Evolutionary conservation across 2,113 vertebrate genomes (phyloP).

Genomic region (Erinaceus europaeus): DNA sequence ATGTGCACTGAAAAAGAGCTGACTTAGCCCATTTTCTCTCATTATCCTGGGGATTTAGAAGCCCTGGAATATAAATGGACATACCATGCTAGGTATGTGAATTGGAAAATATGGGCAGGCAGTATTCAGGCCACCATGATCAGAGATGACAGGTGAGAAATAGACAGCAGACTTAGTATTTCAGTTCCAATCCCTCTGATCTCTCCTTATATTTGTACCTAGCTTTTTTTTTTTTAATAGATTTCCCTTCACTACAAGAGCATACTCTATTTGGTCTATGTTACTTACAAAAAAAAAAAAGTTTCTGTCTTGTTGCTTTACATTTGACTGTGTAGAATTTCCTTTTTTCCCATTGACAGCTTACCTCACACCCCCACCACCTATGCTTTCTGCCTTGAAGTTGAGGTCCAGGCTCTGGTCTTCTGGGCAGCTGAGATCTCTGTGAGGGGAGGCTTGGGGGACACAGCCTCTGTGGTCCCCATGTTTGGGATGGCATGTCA

Average conservation of each 20-base stretch:
- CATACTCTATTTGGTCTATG: not conserved
- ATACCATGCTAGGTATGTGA: not conserved
- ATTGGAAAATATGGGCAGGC: not conserved
- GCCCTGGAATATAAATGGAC: not conserved
- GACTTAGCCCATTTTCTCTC: not conserved
- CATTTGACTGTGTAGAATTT: not conserved
- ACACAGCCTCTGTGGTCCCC: accelerated
- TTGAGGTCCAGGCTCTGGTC: too few species aligned
- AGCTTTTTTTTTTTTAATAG: not conserved
- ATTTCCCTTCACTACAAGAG: not conserved
- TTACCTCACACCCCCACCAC: accelerated
- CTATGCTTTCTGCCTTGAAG: not conserved
- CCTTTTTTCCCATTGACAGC: not conserved
- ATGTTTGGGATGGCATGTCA: constrained; percentile 57
- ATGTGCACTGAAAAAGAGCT: not conserved
- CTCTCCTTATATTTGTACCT: not conserved
- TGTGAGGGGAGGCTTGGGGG: not conserved
- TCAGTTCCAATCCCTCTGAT: not conserved
- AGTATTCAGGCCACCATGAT: not conserved
- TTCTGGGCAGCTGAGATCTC: not conserved
- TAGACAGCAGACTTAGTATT: not conserved
- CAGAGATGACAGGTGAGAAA: not conserved
- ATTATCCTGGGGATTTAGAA: not conserved
- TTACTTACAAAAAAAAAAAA: not conserved
- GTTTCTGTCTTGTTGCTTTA: not conserved